These are phyloP conservation scores for Hetaerina americana DNA, from an alignment of 1,140 invertebrate species.

Conservation along the genomic window DNA sequence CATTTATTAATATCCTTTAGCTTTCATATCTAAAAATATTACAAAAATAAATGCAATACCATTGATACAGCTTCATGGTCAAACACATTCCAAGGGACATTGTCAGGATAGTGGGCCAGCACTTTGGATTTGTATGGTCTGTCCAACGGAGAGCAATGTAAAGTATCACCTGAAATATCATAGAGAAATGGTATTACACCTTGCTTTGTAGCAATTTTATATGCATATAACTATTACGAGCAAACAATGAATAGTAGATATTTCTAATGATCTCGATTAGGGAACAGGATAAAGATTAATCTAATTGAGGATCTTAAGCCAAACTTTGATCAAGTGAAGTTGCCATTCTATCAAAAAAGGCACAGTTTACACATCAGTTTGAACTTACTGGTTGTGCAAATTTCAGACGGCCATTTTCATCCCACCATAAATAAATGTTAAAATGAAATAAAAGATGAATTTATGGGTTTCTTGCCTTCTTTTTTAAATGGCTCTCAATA, in stretches of 20 bases:
- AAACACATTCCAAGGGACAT: constrained; percentile 81
- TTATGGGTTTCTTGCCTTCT: too few species aligned
- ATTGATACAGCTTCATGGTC: constrained; percentile 90
- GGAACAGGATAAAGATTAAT: too few species aligned
- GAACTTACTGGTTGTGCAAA: too few species aligned
- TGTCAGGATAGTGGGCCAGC: constrained; percentile 86
- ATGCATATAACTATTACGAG: neutral
- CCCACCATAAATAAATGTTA: too few species aligned
- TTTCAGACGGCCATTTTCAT: too few species aligned
- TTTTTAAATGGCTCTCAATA: too few species aligned
- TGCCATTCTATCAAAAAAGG: too few species aligned
- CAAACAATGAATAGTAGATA: neutral
- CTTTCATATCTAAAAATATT: neutral
- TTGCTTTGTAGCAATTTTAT: neutral
- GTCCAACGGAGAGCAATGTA: constrained; percentile 78
- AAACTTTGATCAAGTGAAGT: too few species aligned
- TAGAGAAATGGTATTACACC: constrained; percentile 17
- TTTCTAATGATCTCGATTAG: too few species aligned
- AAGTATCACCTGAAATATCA: constrained; percentile 54
- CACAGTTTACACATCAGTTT: too few species aligned
- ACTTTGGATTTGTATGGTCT: constrained; percentile 89
- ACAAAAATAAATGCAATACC: constrained; percentile 38
- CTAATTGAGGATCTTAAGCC: too few species aligned
- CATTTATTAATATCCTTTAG: neutral
- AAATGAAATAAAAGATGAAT: too few species aligned